phyloP scores from a whole-genome alignment of 1,140 invertebrate genomes.

The Procambarus clarkii region DNA sequence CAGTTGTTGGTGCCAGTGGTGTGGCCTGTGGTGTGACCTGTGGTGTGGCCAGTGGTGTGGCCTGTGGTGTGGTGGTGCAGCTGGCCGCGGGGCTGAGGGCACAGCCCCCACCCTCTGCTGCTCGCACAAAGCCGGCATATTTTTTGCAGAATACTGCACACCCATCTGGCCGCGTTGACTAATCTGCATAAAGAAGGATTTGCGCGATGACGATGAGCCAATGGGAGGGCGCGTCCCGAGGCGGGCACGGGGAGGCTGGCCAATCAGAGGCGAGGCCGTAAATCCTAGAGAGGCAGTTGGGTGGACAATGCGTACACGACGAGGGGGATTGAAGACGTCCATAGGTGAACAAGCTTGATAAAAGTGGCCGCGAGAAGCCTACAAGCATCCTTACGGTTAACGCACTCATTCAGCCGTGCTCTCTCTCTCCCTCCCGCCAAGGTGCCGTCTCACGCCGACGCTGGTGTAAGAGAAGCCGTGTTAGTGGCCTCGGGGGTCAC shows the following conservation, averaged over 20 bases:
- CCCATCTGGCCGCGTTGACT: slow-evolving; percentile 8
- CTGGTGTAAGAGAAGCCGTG: no score
- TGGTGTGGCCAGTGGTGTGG: neutral
- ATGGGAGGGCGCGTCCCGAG: neutral
- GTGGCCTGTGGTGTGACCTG: neutral
- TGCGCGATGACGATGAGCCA: neutral
- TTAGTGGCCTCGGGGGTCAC: no score
- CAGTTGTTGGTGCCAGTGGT: no score
- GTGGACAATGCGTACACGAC: neutral
- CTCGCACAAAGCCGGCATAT: neutral
- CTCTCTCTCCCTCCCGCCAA: no score
- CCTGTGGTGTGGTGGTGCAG: neutral
- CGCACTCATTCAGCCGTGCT: neutral
- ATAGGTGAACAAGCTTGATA: slow-evolving; percentile 8
- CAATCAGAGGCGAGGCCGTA: slow-evolving; percentile 2
- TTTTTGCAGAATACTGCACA: slow-evolving; percentile 9
- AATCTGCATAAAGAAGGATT: slow-evolving; percentile 1
- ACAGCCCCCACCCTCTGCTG: neutral
- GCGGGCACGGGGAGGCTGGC: neutral
- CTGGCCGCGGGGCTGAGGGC: neutral
- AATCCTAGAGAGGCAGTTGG: slow-evolving; percentile 13
- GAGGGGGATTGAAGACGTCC: neutral
- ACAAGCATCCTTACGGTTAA: neutral
- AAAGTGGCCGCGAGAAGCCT: neutral
- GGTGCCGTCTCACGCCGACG: no score